Evolutionary conservation across 2,113 vertebrate genomes (phyloP), one percentile per base, ranked within the genome.

Genomic region (Benitochromis conjunctus): DNA sequence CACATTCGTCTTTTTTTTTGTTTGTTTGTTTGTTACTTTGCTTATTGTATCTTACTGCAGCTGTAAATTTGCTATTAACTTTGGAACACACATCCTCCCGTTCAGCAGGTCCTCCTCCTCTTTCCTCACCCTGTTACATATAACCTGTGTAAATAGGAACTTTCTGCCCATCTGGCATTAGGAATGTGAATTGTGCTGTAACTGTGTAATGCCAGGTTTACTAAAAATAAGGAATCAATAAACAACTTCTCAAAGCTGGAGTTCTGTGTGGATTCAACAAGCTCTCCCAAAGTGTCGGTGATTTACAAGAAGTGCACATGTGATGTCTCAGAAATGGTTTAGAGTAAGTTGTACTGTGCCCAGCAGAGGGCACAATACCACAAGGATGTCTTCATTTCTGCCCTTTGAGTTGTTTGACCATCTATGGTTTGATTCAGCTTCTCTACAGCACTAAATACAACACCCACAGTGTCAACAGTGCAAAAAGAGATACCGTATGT

Each of bases 171-270:
- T 91, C 76, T 56, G 91, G 84, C 91, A 84, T 92, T 95, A 94
- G 93, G 93, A 91, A 85, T 95, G 95, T 95, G 91, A 94, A 90
- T 83, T 94, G 95, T 96, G 94, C 87, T 95, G 94, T 95, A 93
- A 90, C 90, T 90, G 82, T 93, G 89, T 94, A 92, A 93, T 91
- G 90, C 87, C 89, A 92, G 91, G 92, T 94, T 94, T 95, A 93
- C 90, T 86, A 89, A 94, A 64, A 92, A 88, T 84, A 81, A 91
- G 71, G 74, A 91, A 86, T 90, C 82, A 94, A 94, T 95, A 93
- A 95, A 94, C 54, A 83, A 85, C 57, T 83, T 76, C 9, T 57
- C 54, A 90, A 88, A 88, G 82, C 78, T 87, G 81, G 29, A 82
- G 9, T 24, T 83, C 60, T 26, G 38, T 80, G 43, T 34, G 53